phyloP scores from a whole-genome alignment of 2,797 vertebrate species.

The Masticophis lateralis region DNA sequence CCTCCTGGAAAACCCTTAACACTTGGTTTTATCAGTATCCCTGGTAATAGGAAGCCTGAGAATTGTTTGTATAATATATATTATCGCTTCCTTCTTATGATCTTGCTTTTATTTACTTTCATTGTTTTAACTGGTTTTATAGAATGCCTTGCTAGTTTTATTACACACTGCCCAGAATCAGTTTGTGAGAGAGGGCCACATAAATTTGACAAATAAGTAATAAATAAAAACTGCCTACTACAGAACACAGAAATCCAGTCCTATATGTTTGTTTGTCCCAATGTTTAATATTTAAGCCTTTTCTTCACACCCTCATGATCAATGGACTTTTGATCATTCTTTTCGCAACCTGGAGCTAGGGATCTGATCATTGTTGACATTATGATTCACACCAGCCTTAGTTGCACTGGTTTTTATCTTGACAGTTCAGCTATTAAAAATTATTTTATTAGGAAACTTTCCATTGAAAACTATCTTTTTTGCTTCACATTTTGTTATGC shows the following conservation, averaged over 20 bases:
- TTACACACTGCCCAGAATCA: background rate
- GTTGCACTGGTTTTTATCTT: background rate
- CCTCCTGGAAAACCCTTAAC: background rate
- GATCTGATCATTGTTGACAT: background rate
- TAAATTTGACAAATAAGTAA: background rate
- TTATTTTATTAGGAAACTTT: background rate
- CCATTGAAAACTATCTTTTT: background rate
- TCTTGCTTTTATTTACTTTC: background rate
- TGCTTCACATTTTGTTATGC: background rate
- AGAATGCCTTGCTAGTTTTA: background rate
- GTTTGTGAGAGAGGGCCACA: background rate
- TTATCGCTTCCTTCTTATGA: background rate
- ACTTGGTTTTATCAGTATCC: background rate
- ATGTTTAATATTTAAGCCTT: background rate
- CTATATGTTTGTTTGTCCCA: background rate
- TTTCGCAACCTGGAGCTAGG: background rate
- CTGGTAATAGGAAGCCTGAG: background rate
- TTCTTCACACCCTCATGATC: background rate
- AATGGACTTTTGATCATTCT: background rate
- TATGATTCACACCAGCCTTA: background rate
- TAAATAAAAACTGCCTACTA: background rate
- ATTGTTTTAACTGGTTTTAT: background rate
- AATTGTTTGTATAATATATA: background rate
- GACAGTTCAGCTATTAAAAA: background rate
- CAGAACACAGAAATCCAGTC: background rate